These are phyloP conservation scores for Oncorhynchus gorbuscha DNA, from an alignment of 2,113 vertebrate genomes.

Conservation along the genomic window DNA sequence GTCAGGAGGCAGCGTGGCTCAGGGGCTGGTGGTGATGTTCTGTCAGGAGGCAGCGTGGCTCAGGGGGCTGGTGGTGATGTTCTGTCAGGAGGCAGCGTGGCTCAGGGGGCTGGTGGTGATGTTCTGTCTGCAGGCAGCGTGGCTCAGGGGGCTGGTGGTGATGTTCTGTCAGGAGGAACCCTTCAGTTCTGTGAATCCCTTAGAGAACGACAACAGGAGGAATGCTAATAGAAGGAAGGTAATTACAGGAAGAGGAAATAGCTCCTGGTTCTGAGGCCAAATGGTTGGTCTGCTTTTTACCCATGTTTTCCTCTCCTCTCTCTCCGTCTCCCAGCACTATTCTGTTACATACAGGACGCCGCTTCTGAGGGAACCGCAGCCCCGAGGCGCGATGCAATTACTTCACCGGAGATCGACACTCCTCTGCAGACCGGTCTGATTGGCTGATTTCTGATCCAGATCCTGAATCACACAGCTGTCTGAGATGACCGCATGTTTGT, in stretches of 20 bases:
- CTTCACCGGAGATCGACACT: constrained; percentile 37
- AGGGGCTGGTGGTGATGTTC: too few relatives aligned
- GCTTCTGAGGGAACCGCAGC: constrained; percentile 9
- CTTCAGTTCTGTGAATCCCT: too few relatives aligned
- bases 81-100: too few relatives aligned
- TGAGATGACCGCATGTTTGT: constrained; percentile 47
- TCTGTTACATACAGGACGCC: constrained; percentile 15
- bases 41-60: too few relatives aligned
- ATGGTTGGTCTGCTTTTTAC: constrained; percentile 38
- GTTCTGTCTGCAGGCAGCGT: too few relatives aligned
- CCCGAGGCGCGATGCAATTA: constrained; percentile 24
- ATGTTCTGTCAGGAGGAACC: too few relatives aligned
- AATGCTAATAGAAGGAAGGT: constrained; percentile 41
- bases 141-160: too few relatives aligned
- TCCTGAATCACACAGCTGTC: constrained; percentile 27
- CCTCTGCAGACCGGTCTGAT: constrained; percentile 11
- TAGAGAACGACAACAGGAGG: neutral
- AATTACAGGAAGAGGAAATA: constrained; percentile 51
- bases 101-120: too few relatives aligned
- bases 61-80: too few relatives aligned
- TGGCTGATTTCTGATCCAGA: constrained; percentile 33
- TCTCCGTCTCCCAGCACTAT: constrained; percentile 12
- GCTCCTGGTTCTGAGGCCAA: constrained; percentile 43
- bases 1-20: too few relatives aligned
- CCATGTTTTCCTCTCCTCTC: constrained; percentile 29